Base-by-base conservation (phyloP, 2,888 invertebrate species). In the Chrysodeixis includens region DNA sequence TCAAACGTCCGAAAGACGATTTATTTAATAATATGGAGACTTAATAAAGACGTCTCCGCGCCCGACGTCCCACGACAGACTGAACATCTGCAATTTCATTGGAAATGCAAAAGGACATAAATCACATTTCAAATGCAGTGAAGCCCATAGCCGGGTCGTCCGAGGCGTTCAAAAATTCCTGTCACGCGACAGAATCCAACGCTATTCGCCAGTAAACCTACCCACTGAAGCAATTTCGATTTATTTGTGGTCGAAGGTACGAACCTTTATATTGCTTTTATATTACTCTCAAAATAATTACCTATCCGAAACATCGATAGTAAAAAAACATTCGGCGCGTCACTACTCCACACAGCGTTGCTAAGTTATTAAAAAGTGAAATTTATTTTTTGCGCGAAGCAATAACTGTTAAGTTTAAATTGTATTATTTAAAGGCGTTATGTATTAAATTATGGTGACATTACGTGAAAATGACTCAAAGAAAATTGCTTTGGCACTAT, bases 71-170 rank as follows among this genome's bases (percentile, higher is more conserved):
- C 76, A 57, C 66, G 68, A 57, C 73, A 55, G 71, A 69, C 62
- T 71, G 80, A 87, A 90, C 87, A 87, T 88, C 84, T 89, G 89
- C 88, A 89, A 88, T 89, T 87, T 88, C 86, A 86, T 84, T 85
- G 78, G 78, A 83, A 87, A 88, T 88, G 86, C 88, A 85, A 83
- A 83, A 78, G 83, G 82, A 84, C 84, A 88, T 90, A 90, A 92
- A 93, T 92, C 91, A 90, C 85, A 86, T 86, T 88, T 84, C 85
- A 88, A 90, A 90, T 89, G 90, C 90, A 90, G 85, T 87, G 81
- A 80, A 84, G 83, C 79, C 77, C 78, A 76, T 64, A 66, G 76
- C 78, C 77, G 76, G 74, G 75, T 76, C 81, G 81, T 79, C 76
- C 76, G 79, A 78, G 78, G 82, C 85, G 86, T 81, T 88, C 82